A percentile compares a stretch with the other conserved stretches of the same genome.
These are phyloP conservation scores for Chrysolina oricalcia DNA, from an alignment of 2,888 invertebrate species.

Conservation along the genomic window DNA sequence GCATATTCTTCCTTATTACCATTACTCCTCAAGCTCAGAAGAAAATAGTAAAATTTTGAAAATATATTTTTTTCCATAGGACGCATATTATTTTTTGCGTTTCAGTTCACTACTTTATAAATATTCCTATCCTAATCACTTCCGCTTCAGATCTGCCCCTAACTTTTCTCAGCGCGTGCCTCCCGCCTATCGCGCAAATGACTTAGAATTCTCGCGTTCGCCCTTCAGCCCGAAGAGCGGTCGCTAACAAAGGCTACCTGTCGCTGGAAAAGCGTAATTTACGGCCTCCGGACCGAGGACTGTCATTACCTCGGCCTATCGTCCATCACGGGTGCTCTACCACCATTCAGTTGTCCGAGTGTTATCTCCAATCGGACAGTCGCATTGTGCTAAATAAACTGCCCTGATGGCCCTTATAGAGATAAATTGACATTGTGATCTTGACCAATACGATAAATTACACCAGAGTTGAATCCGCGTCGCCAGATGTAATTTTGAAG, in stretches of 20 bases:
- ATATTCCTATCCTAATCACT: too few species aligned
- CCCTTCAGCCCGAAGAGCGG: slow-evolving; percentile 12
- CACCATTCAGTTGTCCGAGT: slow-evolving; percentile 65
- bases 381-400: slow-evolving; percentile 59
- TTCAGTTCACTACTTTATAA: too few species aligned
- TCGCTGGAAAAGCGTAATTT: slow-evolving; percentile 65
- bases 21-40: too few species aligned
- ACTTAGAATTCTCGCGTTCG: background rate
- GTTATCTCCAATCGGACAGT: slow-evolving; percentile 58
- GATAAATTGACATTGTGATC: slow-evolving; percentile 58
- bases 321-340: slow-evolving; percentile 63
- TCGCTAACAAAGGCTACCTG: slow-evolving; percentile 64
- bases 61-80: too few species aligned
- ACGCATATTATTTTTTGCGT: too few species aligned
- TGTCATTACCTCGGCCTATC: slow-evolving; percentile 66
- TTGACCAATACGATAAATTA: slow-evolving; percentile 55
- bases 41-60: too few species aligned
- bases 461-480: slow-evolving; percentile 22
- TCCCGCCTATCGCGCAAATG: background rate
- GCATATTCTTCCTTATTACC: too few species aligned
- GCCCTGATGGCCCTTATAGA: slow-evolving; percentile 48
- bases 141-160: too few species aligned
- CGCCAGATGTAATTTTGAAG: slow-evolving; percentile 13
- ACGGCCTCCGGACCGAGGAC: slow-evolving; percentile 65
- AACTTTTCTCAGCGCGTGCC: background rate